A percentile compares a stretch with the other conserved stretches of the same genome.
Evolutionary conservation across 2,797 vertebrate genomes (phyloP).

Genomic region (Sardinella longiceps): DNA sequence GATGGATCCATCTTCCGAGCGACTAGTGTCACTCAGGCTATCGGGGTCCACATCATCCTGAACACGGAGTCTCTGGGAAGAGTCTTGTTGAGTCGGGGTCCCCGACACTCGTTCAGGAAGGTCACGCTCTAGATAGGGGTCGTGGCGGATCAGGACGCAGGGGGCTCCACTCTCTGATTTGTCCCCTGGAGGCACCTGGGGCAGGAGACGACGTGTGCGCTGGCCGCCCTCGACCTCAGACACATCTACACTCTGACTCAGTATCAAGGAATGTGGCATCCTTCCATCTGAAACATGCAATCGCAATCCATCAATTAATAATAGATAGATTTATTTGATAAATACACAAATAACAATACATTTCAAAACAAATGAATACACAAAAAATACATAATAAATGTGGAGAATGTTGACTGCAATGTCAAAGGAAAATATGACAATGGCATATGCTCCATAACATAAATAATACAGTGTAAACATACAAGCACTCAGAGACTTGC

Average conservation of each 20-base stretch:
- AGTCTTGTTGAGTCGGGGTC: conserved; percentile 58
- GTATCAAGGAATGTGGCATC: conserved; percentile 51
- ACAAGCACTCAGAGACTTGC: too few species aligned
- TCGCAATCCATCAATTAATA: background rate
- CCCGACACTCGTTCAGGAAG: conserved; percentile 62
- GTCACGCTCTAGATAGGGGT: conserved; percentile 69
- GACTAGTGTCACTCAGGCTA: conserved; percentile 92
- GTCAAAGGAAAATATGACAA: too few species aligned
- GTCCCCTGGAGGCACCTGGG: conserved; percentile 85
- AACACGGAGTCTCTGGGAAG: conserved; percentile 66
- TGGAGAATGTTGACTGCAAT: too few species aligned
- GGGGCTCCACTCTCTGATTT: conserved; percentile 75
- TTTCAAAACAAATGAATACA: too few species aligned
- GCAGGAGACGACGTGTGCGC: conserved; percentile 86
- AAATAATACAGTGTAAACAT: too few species aligned
- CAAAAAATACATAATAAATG: too few species aligned
- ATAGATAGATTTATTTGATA: background rate
- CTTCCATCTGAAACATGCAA: conserved; percentile 62
- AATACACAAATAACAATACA: too few species aligned
- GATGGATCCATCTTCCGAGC: conserved; percentile 85
- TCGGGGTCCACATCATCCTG: conserved; percentile 92
- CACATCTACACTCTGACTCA: conserved; percentile 59
- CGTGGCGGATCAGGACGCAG: conserved; percentile 76
- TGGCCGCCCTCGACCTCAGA: conserved; percentile 78
- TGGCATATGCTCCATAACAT: too few species aligned